Evolutionary conservation across 2,113 vertebrate genomes (phyloP).

Genomic region (Edolisoma coerulescens): DNA sequence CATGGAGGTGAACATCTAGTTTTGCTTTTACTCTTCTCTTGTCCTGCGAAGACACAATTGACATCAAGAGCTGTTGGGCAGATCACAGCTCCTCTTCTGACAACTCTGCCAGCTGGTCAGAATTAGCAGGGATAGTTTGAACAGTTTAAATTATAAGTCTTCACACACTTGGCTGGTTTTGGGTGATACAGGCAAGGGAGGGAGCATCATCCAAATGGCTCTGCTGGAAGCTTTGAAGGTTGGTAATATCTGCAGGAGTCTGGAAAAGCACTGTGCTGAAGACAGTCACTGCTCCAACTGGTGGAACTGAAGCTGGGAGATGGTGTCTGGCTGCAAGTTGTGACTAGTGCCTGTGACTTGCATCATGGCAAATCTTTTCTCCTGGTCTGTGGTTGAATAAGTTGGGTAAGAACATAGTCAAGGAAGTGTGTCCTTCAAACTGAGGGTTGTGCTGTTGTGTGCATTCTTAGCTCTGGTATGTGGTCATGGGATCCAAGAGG

Average conservation of each 20-base stretch:
- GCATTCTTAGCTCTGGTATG: background rate
- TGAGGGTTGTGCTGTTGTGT: background rate
- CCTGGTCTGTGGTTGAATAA: background rate
- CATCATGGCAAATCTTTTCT: background rate
- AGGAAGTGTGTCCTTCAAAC: background rate
- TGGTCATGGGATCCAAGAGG: background rate
- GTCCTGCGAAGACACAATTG: background rate
- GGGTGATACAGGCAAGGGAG: background rate
- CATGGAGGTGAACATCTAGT: background rate
- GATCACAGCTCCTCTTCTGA: background rate
- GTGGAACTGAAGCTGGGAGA: background rate
- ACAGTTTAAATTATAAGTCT: background rate
- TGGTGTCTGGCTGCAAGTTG: background rate
- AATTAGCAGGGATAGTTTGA: background rate
- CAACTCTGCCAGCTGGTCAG: background rate
- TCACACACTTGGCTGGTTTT: background rate
- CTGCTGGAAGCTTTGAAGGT: background rate
- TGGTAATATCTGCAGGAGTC: background rate
- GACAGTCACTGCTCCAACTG: background rate
- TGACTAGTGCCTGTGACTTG: background rate
- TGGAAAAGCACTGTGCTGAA: background rate
- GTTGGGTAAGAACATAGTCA: background rate
- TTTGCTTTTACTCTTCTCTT: background rate
- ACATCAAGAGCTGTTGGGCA: background rate
- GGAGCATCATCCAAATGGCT: background rate